phyloP scores from a whole-genome alignment of 2,888 invertebrate species.

The Agonum fuliginosum region DNA sequence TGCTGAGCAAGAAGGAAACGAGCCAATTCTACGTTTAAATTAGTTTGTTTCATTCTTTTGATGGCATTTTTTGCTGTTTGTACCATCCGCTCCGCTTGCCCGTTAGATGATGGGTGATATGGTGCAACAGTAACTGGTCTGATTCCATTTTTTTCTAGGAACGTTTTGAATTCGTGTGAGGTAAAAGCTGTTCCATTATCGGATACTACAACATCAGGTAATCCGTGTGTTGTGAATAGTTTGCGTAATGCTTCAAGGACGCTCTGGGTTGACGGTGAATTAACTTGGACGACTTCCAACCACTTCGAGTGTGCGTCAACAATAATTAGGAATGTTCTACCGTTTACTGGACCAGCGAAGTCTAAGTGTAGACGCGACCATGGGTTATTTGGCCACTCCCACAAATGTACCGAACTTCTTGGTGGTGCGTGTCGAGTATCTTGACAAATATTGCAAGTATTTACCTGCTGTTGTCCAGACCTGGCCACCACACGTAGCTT shows the following conservation, averaged over 20 bases:
- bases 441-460: constrained; percentile 57
- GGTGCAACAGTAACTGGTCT: constrained; percentile 60
- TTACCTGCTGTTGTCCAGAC: constrained; percentile 57
- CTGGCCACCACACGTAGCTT: constrained; percentile 36
- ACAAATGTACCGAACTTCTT: constrained; percentile 55
- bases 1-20: constrained; percentile 60
- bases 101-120: constrained; percentile 63
- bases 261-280: constrained; percentile 54
- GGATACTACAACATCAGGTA: constrained; percentile 63
- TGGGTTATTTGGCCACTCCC: constrained; percentile 60
- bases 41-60: constrained; percentile 50
- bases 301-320: constrained; percentile 64
- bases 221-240: too few relatives aligned
- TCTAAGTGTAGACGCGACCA: constrained; percentile 61
- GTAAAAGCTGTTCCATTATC: constrained; percentile 65
- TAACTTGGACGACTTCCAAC: constrained; percentile 60
- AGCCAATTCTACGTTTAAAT: constrained; percentile 56
- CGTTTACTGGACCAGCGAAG: constrained; percentile 62
- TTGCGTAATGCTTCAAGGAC: constrained; percentile 46
- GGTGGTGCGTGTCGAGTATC: constrained; percentile 49
- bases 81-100: constrained; percentile 64
- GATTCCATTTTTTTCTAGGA: constrained; percentile 61
- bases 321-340: constrained; percentile 61
- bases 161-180: constrained; percentile 63
- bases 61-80: constrained; percentile 61